These are phyloP conservation scores for Lepidurus packardi DNA, from an alignment of 1,140 invertebrate genomes.

Conservation along the genomic window DNA sequence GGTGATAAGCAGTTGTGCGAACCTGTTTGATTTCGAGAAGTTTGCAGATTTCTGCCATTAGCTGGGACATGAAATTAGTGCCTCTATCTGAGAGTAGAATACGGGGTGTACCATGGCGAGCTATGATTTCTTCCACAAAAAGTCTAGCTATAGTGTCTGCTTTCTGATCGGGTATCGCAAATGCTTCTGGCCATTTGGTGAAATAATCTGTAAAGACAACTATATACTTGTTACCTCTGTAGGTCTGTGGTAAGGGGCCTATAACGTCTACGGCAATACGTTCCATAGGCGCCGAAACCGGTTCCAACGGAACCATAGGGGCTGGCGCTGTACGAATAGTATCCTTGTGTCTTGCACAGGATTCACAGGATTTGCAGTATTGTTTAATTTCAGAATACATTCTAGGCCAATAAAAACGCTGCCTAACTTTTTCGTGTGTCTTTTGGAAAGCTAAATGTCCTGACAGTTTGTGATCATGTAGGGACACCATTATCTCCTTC, in stretches of 20 bases:
- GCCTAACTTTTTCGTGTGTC: neutral
- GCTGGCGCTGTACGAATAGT: neutral
- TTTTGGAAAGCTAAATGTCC: neutral
- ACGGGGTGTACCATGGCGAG: neutral
- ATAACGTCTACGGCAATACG: slow-evolving; percentile 24
- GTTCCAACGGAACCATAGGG: slow-evolving; percentile 4
- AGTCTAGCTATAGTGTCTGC: neutral
- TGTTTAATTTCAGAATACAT: neutral
- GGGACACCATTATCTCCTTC: neutral
- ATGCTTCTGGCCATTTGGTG: slow-evolving; percentile 27
- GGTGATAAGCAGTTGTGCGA: neutral
- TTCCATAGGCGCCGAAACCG: neutral
- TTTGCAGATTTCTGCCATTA: neutral
- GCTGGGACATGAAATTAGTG: neutral
- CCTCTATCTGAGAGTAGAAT: neutral
- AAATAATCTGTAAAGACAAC: slow-evolving; percentile 24
- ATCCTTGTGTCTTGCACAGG: neutral
- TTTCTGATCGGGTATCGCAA: neutral
- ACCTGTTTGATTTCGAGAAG: neutral
- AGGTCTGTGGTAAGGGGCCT: slow-evolving; percentile 20
- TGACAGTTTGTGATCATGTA: neutral
- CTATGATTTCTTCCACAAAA: neutral
- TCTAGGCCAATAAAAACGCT: neutral
- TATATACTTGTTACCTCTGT: slow-evolving; percentile 23
- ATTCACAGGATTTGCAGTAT: neutral